A percentile compares a stretch with the other conserved stretches of the same genome.
Evolutionary conservation across 2,113 vertebrate genomes (phyloP).

Genomic region (Sinocyclocheilus rhinocerous): DNA sequence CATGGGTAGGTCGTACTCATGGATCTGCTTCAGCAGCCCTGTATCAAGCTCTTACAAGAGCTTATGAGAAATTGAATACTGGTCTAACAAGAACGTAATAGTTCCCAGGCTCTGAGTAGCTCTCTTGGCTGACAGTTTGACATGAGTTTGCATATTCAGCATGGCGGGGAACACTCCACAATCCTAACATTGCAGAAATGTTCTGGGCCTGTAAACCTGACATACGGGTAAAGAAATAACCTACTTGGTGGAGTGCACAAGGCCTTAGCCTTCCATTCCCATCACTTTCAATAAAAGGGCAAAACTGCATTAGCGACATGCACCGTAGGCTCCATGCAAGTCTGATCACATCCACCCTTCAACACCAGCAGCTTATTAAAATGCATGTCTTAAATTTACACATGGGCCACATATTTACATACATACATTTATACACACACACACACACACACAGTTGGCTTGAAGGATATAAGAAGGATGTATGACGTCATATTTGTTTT

Average conservation of each 20-base stretch:
- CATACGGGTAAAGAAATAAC: background rate
- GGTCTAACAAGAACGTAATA: conserved; percentile 37
- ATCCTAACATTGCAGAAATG: background rate
- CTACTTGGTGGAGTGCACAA: background rate
- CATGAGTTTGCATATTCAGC: conserved; percentile 41
- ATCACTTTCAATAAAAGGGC: conserved; percentile 72
- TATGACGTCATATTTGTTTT: background rate
- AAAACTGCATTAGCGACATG: conserved; percentile 62
- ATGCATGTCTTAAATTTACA: conserved; percentile 37
- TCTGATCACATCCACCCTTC: conserved; percentile 57
- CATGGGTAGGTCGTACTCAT: conserved; percentile 13
- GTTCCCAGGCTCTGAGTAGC: conserved; percentile 42
- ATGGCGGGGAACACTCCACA: background rate
- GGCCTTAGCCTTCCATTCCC: conserved; percentile 57
- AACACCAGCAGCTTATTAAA: background rate
- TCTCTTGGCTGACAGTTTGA: conserved; percentile 40
- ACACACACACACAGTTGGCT: background rate
- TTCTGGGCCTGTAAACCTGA: conserved; percentile 3
- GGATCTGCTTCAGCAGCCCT: conserved; percentile 19
- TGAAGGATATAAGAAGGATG: background rate
- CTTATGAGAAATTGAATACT: conserved; percentile 45
- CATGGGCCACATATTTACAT: conserved; percentile 5
- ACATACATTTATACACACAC: conserved; percentile 27
- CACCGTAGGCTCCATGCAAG: conserved; percentile 69
- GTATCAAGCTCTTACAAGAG: conserved; percentile 33